Evolutionary conservation across 2,888 invertebrate species (phyloP), one percentile per base, ranked within the genome.

Genomic region (Leptinotarsa haldemani): DNA sequence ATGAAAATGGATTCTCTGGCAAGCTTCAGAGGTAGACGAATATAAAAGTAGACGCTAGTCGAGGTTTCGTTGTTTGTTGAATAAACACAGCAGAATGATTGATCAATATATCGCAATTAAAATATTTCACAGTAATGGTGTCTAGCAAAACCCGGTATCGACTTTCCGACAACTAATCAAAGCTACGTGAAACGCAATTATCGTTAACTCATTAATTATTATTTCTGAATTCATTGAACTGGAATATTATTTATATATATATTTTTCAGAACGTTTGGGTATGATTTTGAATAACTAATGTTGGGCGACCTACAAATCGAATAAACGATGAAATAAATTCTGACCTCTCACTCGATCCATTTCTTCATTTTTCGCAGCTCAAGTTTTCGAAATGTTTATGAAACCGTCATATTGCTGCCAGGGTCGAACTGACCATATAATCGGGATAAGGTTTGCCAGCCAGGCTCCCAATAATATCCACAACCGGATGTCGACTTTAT

Each of bases 31-130:
- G 56, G 56, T 22, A 56, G 56, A 56, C 56, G 56, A 56, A 25
- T 56, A 56, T 56, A 56, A 56, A 56, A 56, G 56, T 56, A 56
- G 56, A 56, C 56, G 20, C 2, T 22, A 9, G 56, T 56, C 15
- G 56, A 16, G 56, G 40, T 61, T 30, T 30, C 40, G 61, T 61
- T 61, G 40, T 61, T 30, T 40, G 61, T 61, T 61, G 61, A 61
- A 61, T 61, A 61, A 61, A 61, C 61, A 61, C 30, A 40, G 40
- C 40, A 30, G 12, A 25, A 30, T 61, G 61, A 61, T 40, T 61
- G 61, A 61, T 61, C 61, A 61, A 61, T n/a, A 61, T 61, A 61
- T 40, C 61, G 61, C 61, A 61, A 61, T 61, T 61, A 61, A 61
- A 30, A 61, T 30, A 61, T 61, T 61, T 30, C 61, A 1, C 5